Base-by-base conservation (phyloP, 1,140 invertebrate species). In the Aphaenogaster rudis region DNA sequence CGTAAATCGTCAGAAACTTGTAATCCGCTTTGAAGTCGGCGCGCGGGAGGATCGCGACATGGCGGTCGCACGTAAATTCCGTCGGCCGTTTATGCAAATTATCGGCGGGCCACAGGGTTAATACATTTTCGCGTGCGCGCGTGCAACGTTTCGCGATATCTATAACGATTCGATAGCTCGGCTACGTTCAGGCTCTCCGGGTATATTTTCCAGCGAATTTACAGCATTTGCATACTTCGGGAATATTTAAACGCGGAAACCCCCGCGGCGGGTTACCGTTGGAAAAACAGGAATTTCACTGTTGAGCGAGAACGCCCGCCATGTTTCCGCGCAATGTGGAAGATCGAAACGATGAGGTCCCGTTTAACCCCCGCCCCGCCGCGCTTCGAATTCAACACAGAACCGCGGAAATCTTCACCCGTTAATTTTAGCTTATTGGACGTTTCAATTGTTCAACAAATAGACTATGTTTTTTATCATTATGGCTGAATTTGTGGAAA, bases 71-170 rank as follows among this genome's bases (percentile, higher is more conserved):
- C 86, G 88, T 87, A 88, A 91, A 90, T 91, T 88, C 86, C 82
- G 66, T 50, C 67, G 87, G 50, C 74, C 74, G 79, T 91, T 91
- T 91, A 91, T 91, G 89, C 89, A 91, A 91, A 91, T 91, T 91
- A 91, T 91, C 90, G 89, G 89, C 88, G 74, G 87, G 71, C 84
- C 71, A 77, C 82, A 45, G 74, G 42, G 79, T 84, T 91, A 91
- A 91, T 91, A 91, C 89, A 91, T 88, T 88, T 87, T 88, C 87
- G 74, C 90, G 71, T 81, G 78, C 69, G 79, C 45, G 54, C 85
- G 80, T 59, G 66, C 28, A 67, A 13, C 52, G 85, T 81, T 86
- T 42, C 78, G 79, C 48, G 52, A 72, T 71, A 61, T 81, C 63
- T 63, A 78, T 78, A 87, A 66, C 63, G 42, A 64, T 69, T 79